phyloP scores from a whole-genome alignment of 2,888 invertebrate genomes.

The Drosophila kanekoi region DNA sequence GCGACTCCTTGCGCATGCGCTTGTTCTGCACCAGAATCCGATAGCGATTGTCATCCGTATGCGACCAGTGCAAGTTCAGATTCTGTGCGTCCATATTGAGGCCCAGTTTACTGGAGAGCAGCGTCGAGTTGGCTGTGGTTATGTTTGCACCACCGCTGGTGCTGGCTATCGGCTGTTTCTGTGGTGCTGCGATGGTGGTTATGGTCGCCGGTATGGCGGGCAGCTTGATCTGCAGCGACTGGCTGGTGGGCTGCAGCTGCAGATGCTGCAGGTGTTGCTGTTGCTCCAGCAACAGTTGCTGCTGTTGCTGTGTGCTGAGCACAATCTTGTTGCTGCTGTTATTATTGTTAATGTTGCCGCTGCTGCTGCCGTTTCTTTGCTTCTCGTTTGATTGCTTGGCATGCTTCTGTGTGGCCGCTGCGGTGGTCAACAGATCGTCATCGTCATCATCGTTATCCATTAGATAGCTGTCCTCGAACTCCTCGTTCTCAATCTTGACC shows the following conservation, averaged over 20 bases:
- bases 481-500: constrained; percentile 84
- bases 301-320: constrained; percentile 65
- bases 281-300: constrained; percentile 75
- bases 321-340: constrained; percentile 48
- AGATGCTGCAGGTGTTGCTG: constrained; percentile 81
- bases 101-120: constrained; percentile 60
- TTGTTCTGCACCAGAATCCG: constrained; percentile 85
- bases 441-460: constrained; percentile 82
- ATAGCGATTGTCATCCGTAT: constrained; percentile 83
- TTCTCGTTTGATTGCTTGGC: constrained; percentile 73
- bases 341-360: constrained; percentile 55
- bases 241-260: constrained; percentile 79
- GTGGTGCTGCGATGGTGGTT: constrained; percentile 62
- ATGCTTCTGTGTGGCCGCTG: constrained; percentile 79
- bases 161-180: constrained; percentile 72
- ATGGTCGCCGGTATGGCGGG: constrained; percentile 82
- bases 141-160: constrained; percentile 51
- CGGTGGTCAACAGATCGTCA: constrained; percentile 79
- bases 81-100: constrained; percentile 57
- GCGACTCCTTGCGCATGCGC: constrained; percentile 84
- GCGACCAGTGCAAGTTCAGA: constrained; percentile 69
- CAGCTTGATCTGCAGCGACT: constrained; percentile 79
- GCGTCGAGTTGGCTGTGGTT: constrained; percentile 58
- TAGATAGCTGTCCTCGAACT: constrained; percentile 82
- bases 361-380: constrained; percentile 46